Base-by-base conservation (phyloP, 2,888 invertebrate species). In the Limnephilus marmoratus region DNA sequence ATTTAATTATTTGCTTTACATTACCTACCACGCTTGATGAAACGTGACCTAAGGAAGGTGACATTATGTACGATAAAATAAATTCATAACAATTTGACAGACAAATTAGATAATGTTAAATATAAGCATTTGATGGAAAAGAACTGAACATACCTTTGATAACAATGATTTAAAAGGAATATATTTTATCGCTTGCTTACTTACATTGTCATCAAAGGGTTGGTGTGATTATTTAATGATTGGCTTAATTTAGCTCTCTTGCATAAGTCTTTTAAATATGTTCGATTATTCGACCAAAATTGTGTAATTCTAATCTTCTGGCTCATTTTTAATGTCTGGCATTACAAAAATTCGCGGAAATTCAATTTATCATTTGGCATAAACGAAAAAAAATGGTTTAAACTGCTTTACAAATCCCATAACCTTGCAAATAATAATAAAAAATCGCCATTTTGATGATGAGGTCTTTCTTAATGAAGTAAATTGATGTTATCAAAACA, bases 261-360 rank as follows among this genome's bases (percentile, higher is more conserved):
- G 82, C 34, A 31, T 13, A 13, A 31, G 31, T 31, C 31, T 68
- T 68, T 68, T 24, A 18, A 68, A 68, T 68, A 1, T 68, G 24
- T 68, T 68, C 7, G 9, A n/a, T 68, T 68, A 68, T 68, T 68
- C n/a, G 1, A 0, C 9, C n/a, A 24, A 68, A 24, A n/a, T 68
- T 68, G n/a, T 68, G 68, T n/a, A 68, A 68, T 9, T 68, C 7
- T 68, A 24, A 68, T n/a, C 9, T 18, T n/a, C 4, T 68, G 68
- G 68, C 24, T 18, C 4, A 68, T 68, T 68, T 68, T n/a, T 68
- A 3, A 68, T 68, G 68, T n/a, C 24, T n/a, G 24, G 24, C 24
- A 68, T 68, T 68, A 68, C 68, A n/a, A n/a, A n/a, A 68, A 68
- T 68, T 68, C 68, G 68, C 68, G 68, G 68, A 68, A 82, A 82